phyloP scores from a whole-genome alignment of 2,888 invertebrate species.

The Theodoxus fluviatilis region DNA sequence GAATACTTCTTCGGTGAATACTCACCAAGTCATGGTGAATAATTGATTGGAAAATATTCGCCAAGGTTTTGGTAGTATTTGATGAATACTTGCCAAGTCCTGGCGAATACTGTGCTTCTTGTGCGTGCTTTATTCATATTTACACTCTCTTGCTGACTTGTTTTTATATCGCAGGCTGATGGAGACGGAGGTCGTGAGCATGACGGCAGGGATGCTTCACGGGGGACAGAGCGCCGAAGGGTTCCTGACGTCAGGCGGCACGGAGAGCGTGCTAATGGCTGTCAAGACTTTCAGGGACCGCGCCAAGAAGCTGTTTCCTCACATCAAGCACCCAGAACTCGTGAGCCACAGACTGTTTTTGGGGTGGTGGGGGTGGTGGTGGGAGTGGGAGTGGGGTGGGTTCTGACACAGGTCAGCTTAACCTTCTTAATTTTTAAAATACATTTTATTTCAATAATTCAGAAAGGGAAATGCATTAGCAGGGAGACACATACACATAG shows the following conservation, averaged over 20 bases:
- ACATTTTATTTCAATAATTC: too few relatives aligned
- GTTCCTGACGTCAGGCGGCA: slow-evolving; percentile 61
- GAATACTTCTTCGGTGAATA: too few relatives aligned
- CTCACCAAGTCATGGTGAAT: too few relatives aligned
- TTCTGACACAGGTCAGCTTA: too few relatives aligned
- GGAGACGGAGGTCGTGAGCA: slow-evolving; percentile 59
- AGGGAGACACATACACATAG: slow-evolving; percentile 11
- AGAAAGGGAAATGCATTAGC: slow-evolving; percentile 1
- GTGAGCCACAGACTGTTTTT: slow-evolving; percentile 34
- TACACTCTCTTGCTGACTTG: too few relatives aligned
- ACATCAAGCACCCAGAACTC: slow-evolving; percentile 53
- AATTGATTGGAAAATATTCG: too few relatives aligned
- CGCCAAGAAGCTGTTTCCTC: slow-evolving; percentile 49
- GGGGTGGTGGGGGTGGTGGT: background rate
- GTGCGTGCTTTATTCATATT: too few relatives aligned
- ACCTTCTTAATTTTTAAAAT: too few relatives aligned
- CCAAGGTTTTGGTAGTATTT: too few relatives aligned
- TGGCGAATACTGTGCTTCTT: too few relatives aligned
- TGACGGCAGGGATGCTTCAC: slow-evolving; percentile 60
- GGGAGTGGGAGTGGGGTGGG: too few relatives aligned
- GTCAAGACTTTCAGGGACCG: slow-evolving; percentile 59
- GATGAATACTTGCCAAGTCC: too few relatives aligned
- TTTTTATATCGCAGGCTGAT: slow-evolving; percentile 49
- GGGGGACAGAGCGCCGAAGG: slow-evolving; percentile 55
- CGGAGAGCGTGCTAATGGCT: slow-evolving; percentile 63